Evolutionary conservation across 2,113 vertebrate genomes (phyloP), one percentile per base, ranked within the genome.

Genomic region (Pseudonaja textilis): DNA sequence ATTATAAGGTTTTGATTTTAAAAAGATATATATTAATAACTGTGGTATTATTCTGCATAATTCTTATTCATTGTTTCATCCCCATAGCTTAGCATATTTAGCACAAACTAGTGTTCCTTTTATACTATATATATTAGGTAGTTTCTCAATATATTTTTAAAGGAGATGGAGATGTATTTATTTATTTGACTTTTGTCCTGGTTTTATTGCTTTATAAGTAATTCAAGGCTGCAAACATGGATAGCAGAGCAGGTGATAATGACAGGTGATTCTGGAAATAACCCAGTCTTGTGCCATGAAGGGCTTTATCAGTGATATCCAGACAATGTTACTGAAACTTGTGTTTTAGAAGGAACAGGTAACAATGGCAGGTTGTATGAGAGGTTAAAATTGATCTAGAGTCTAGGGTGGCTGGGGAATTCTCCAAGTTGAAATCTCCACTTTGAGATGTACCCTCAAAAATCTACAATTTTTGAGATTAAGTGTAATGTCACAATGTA

Each of bases 1-100:
- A 95, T 87, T 91, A 59, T 55, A 57, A 64, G 88, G 86, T 56
- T 93, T 93, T 56, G 12, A 86, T 95, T 87, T 29, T 55, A 93
- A 92, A 5, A 0, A 89, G 74, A 69, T 81, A 94, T 93, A 59
- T 34, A 52, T 92, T 64, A 89, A 74, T 56, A 89, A 42, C 3
- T 74, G 0, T 74, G 42, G 26, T 81, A 34, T 55, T 2, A 56
- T 88, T 86, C 87, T 85, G n/a, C 5, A 18, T 23, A 87, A 0
- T 25, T 93, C 18, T 26, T 34, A 8, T 85, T 9, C 81, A n/a
- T 47, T 26, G 20, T 89, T 50, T 54, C 23, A 88, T 85, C 59
- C 16, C 90, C 61, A 59, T 54, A n/a, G 12, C 55, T 0, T 25
- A 3, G 29, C 69, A 59, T 3, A 45, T 34, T 88, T 93, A 54